Percentiles rank a stretch among this genome's conserved stretches.
phyloP scores from a whole-genome alignment of 2,797 vertebrate species.

The Periparus ater region DNA sequence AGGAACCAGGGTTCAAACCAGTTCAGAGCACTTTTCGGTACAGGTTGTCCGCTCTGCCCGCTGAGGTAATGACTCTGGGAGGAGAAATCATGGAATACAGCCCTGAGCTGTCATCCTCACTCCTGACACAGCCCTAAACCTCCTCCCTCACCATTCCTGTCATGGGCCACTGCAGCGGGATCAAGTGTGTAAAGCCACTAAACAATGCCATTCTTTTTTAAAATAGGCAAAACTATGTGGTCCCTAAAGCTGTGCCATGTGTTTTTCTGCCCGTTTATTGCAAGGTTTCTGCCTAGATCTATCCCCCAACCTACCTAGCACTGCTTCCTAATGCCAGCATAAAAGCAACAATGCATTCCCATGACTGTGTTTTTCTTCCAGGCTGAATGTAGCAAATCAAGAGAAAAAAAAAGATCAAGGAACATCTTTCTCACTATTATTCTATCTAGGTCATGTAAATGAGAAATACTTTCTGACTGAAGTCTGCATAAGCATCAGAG shows the following conservation, averaged over 20 bases:
- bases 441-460: constrained; percentile 69
- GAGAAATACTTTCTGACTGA: constrained; percentile 60
- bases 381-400: constrained; percentile 46
- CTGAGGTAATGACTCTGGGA: not conserved
- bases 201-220: not conserved
- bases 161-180: not conserved
- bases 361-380: constrained; percentile 44
- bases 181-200: not conserved
- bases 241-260: not conserved
- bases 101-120: not conserved
- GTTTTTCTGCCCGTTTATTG: not conserved
- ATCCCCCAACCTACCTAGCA: not conserved
- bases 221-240: not conserved
- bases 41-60: not conserved
- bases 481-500: not conserved
- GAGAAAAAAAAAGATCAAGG: constrained; percentile 49
- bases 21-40: not conserved
- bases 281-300: not conserved
- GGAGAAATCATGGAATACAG: not conserved
- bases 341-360: constrained; percentile 43
- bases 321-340: not conserved
- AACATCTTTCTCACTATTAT: constrained; percentile 51
- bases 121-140: not conserved
- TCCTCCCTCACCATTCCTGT: not conserved
- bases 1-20: not conserved